A percentile compares a stretch with the other conserved stretches of the same genome.
phyloP scores from a whole-genome alignment of 2,888 invertebrate genomes.

The Apodemia mormo region DNA sequence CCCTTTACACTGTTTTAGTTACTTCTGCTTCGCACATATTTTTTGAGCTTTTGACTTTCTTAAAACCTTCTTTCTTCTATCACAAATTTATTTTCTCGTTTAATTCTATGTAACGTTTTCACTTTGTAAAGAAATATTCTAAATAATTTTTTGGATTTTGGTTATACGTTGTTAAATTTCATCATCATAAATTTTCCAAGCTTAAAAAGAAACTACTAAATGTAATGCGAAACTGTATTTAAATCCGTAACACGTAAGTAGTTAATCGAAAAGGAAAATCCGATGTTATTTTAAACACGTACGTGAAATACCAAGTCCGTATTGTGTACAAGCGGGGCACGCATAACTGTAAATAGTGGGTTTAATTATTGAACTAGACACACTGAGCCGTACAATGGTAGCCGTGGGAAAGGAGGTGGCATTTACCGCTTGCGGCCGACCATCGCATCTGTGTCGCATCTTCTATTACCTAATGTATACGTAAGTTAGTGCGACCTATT shows the following conservation, averaged over 20 bases:
- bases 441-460: constrained; percentile 43
- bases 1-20: no score
- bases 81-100: no score
- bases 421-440: constrained; percentile 45
- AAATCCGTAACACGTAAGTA: constrained; percentile 11
- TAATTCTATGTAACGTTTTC: no score
- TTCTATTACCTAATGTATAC: constrained; percentile 52
- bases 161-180: background rate
- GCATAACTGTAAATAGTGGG: constrained; percentile 45
- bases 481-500: constrained; percentile 28
- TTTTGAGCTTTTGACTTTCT: no score
- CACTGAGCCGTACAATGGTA: constrained; percentile 52
- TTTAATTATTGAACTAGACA: constrained; percentile 63
- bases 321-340: constrained; percentile 24
- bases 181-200: background rate
- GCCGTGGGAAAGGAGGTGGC: constrained; percentile 65
- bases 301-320: constrained; percentile 25
- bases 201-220: background rate
- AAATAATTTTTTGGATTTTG: background rate
- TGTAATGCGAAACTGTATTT: background rate
- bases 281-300: constrained; percentile 32
- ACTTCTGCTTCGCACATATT: no score
- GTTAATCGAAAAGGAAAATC: constrained; percentile 16
- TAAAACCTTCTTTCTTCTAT: no score
- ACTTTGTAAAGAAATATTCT: no score